Percentiles rank a stretch among this genome's conserved stretches.
Conservation (phyloP, 2,797 vertebrate species). For the Perdix hodgsoniae region DNA sequence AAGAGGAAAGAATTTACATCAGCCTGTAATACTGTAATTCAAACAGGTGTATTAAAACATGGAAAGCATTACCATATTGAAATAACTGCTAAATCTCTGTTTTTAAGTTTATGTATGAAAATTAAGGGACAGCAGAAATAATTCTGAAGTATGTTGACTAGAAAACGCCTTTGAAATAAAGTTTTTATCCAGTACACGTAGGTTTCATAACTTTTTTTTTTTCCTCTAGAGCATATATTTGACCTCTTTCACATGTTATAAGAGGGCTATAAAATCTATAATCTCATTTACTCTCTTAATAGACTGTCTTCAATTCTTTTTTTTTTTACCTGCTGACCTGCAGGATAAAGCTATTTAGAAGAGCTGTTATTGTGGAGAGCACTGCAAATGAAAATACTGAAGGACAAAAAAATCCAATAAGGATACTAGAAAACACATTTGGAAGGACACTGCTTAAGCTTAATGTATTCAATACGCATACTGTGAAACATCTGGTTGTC, state of each 20-base stretch:
- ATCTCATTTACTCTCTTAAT: conserved; percentile 63
- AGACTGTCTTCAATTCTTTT: conserved; percentile 4
- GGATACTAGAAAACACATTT: conserved; percentile 3
- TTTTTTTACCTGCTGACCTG: conserved; percentile 35
- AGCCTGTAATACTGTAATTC: neutral
- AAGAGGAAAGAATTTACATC: neutral
- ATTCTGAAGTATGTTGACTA: neutral
- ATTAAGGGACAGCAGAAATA: neutral
- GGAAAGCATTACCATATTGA: neutral
- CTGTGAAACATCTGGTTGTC: conserved; percentile 26
- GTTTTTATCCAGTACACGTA: neutral
- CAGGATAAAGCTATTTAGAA: conserved; percentile 62
- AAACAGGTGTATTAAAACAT: neutral
- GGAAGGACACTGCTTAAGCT: neutral
- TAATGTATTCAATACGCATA: conserved; percentile 17
- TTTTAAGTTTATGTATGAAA: neutral
- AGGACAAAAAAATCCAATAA: conserved; percentile 61
- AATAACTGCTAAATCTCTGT: neutral
- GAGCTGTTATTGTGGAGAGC: neutral
- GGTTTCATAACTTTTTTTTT: neutral
- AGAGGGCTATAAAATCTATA: conserved; percentile 55
- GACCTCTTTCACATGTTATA: conserved; percentile 32
- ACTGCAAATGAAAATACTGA: conserved; percentile 47
- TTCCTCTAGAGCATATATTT: conserved; percentile 28
- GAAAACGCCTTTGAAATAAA: conserved; percentile 21